Evolutionary conservation across 2,888 invertebrate species (phyloP), one percentile per base, ranked within the genome.

Genomic region (Scelioninae gen. 1): DNA sequence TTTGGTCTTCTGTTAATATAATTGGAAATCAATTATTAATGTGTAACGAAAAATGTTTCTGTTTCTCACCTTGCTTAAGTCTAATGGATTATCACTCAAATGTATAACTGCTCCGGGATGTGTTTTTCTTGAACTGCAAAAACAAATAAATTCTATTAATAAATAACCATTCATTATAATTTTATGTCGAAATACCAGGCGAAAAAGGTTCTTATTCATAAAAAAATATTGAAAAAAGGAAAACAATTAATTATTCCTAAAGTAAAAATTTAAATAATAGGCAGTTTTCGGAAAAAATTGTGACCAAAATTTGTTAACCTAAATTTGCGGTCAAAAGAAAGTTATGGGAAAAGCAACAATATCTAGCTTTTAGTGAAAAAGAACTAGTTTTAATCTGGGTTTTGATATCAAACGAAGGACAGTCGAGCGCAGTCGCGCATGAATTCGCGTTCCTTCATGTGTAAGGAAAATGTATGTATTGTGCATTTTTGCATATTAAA

Each of bases 101-200:
- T 98, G 98, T 89, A 98, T 96, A 88, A 99, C 97, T 85, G 97
- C 94, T 83, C 99, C 99, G 75, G 99, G 99, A 94, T 99, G 99
- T 88, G 96, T 98, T 93, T 97, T 97, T 92, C 98, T 95, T 91
- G 96, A 96, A 89, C 98, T 98, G 94, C 0, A 76, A 69, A 81
- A 66, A 9, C 13, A 3, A 47, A 55, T n/a, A 32, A 51, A 23
- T 65, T 47, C 9, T 31, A 62, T 13, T 9, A 32, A 45, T 45
- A 16, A 63, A 45, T 10, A 45, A 10, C n/a, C n/a, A 49, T 49
- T 49, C 11, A 2, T 10, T 4, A 47, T 6, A 13, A 47, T 3
- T n/a, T 7, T 1, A 47, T 23, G 4, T 1, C 23, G 4, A 23
- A 23, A 23, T 4, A 23, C 23, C 23, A 23, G 23, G 23, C 4